Evolutionary conservation across 2,888 invertebrate genomes (phyloP).

Genomic region (Oxytorus armatus): DNA sequence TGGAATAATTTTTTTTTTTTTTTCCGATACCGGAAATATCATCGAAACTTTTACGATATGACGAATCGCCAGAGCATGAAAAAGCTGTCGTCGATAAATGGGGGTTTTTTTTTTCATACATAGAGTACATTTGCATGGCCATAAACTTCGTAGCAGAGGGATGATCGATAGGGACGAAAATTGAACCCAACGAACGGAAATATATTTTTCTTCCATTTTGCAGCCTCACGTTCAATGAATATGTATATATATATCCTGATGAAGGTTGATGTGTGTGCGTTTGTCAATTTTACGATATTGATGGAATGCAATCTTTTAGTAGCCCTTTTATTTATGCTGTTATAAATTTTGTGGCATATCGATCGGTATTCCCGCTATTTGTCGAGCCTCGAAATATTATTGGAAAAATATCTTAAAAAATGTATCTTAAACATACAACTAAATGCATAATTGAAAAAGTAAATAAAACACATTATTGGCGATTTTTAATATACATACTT

Average conservation of each 20-base stretch:
- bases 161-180: slow-evolving; percentile 53
- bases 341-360: slow-evolving; percentile 11
- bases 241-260: not conserved
- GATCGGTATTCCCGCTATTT: slow-evolving; percentile 8
- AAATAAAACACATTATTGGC: not conserved
- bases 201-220: slow-evolving; percentile 27
- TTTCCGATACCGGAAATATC: not conserved
- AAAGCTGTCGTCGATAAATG: slow-evolving; percentile 9
- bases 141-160: slow-evolving; percentile 19
- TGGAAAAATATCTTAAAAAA: not conserved
- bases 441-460: not conserved
- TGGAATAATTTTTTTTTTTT: slow-evolving; percentile 4
- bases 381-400: not conserved
- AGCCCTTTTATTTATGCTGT: slow-evolving; percentile 34
- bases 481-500: not conserved
- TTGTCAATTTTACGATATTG: slow-evolving; percentile 43
- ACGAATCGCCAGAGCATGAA: not conserved
- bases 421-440: not conserved
- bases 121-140: slow-evolving; percentile 31
- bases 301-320: slow-evolving; percentile 41
- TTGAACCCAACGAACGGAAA: slow-evolving; percentile 30
- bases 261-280: not conserved
- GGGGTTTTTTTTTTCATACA: slow-evolving; percentile 26
- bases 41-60: not conserved
- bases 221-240: slow-evolving; percentile 8